Evolutionary conservation across 2,113 vertebrate genomes (phyloP), one percentile per base, ranked within the genome.

Genomic region (Chaetodon trifascialis): DNA sequence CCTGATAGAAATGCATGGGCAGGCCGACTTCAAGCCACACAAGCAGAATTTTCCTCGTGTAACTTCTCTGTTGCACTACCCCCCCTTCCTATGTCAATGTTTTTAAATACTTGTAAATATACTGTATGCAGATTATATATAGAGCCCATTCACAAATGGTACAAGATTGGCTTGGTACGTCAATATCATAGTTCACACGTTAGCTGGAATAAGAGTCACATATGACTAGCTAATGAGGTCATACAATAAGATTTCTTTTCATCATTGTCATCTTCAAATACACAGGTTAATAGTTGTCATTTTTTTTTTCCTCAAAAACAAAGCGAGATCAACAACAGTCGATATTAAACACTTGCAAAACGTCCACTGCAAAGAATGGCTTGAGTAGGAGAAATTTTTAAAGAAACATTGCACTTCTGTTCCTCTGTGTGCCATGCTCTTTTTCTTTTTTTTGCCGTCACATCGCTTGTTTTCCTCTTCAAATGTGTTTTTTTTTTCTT

Each of bases 91-190:
- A 70, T 49, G 79, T 84, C 51, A 71, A 36, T 65, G 46, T 5
- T 75, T 84, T 89, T 76, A 91, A 93, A 93, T 93, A 92, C 80
- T 86, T 82, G 80, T 84, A 89, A 88, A 91, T 88, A 90, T 87
- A 93, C 69, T 63, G 77, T 76, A 90, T 82, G 91, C 75, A 78
- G 91, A 91, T 92, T 92, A 92, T 80, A 95, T 90, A 93, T 87
- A 89, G 83, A 94, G 78, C 88, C 91, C 86, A 88, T 92, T 91
- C 76, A 88, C 82, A 89, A 90, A 88, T 79, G 82, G 89, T 85
- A 89, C 73, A 79, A 80, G 83, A 90, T 90, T 88, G 91, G 89
- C 85, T 92, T 89, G 80, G 89, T 91, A 91, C 77, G 80, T 91
- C 89, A 86, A 86, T 90, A 94, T 92, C 80, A 79, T 80, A 90